A percentile compares a stretch with the other conserved stretches of the same genome.
Evolutionary conservation across 1,140 invertebrate genomes (phyloP).

Genomic region (Hydropsyche tenuis): DNA sequence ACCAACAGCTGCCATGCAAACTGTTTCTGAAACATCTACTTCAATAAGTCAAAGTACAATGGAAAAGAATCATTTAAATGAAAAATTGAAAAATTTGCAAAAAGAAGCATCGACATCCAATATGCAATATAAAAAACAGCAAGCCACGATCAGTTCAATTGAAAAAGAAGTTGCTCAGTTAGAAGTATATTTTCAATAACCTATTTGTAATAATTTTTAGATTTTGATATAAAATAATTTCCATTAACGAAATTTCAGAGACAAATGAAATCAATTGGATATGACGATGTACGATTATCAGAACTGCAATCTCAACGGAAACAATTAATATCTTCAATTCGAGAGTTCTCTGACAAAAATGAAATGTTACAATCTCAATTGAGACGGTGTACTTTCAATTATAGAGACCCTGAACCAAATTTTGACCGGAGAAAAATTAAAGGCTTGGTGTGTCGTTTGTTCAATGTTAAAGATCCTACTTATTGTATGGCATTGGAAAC

Average conservation of each 20-base stretch:
- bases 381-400: conserved; percentile 77
- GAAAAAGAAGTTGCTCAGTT: conserved; percentile 66
- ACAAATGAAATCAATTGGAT: conserved; percentile 64
- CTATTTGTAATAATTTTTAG: background rate
- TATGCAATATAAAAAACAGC: conserved; percentile 75
- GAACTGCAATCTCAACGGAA: conserved; percentile 64
- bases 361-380: conserved; percentile 70
- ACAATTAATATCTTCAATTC: conserved; percentile 54
- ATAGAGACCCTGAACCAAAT: conserved; percentile 75
- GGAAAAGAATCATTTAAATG: conserved; percentile 74
- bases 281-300: conserved; percentile 71
- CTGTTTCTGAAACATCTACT: conserved; percentile 78
- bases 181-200: background rate
- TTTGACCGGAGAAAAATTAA: conserved; percentile 80
- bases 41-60: conserved; percentile 81
- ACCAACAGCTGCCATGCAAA: conserved; percentile 76
- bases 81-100: conserved; percentile 73
- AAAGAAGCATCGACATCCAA: conserved; percentile 75
- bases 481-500: conserved; percentile 84
- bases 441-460: conserved; percentile 81
- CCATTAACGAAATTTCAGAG: conserved; percentile 47
- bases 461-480: conserved; percentile 76
- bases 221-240: background rate
- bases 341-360: conserved; percentile 62
- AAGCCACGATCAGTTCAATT: conserved; percentile 67